Percentiles rank a stretch among this genome's conserved stretches.
These are phyloP conservation scores for Hemicentrotus pulcherrimus DNA, from an alignment of 35 echinoderm and acorn worm genomes.

Conservation along the genomic window DNA sequence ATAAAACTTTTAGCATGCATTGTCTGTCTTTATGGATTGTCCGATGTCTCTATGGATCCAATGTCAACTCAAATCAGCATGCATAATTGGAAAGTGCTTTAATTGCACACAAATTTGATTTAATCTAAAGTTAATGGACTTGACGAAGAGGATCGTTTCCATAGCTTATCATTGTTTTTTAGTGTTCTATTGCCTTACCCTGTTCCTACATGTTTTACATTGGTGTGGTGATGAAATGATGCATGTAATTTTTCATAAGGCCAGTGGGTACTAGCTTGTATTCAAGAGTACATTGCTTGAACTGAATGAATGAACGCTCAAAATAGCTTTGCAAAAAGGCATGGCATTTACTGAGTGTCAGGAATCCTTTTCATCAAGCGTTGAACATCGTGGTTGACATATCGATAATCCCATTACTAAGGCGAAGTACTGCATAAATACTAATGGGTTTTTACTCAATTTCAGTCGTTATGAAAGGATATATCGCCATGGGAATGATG, in stretches of 20 bases:
- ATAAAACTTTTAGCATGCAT: too few relatives aligned
- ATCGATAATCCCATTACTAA: neutral
- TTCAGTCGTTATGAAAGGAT: neutral
- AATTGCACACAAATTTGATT: neutral
- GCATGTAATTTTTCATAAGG: neutral
- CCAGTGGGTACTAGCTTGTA: neutral
- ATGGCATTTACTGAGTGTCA: neutral
- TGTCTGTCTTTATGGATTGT: too few relatives aligned
- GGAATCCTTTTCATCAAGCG: neutral
- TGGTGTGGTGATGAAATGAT: neutral
- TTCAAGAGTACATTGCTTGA: neutral
- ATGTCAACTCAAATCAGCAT: neutral
- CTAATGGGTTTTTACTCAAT: neutral
- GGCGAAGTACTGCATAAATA: neutral
- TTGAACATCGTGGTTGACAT: neutral
- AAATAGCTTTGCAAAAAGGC: neutral
- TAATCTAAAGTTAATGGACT: slow-evolving; percentile 13
- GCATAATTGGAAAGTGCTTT: neutral
- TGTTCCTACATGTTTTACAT: neutral
- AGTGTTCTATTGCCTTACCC: neutral
- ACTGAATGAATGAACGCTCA: neutral
- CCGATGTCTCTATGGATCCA: too few relatives aligned
- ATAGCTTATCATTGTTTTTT: neutral
- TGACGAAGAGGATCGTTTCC: neutral
- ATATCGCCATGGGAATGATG: neutral